Conservation (phyloP, 2,888 invertebrate genomes). For the Megalurothrips usitatus region DNA sequence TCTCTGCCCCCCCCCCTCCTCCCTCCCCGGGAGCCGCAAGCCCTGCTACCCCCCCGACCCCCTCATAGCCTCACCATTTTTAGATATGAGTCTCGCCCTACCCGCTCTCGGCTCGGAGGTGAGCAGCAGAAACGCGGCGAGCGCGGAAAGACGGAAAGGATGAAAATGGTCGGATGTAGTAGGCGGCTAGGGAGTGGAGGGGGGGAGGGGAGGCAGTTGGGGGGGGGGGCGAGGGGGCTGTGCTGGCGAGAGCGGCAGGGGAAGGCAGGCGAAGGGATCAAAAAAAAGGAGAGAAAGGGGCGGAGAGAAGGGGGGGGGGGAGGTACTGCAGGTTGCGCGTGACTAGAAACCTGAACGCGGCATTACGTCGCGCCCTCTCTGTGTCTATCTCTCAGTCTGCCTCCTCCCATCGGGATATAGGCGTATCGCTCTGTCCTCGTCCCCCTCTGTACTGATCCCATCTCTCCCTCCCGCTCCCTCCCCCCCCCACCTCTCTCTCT, state of each 20-base stretch:
- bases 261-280: background rate
- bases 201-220: background rate
- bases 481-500: background rate
- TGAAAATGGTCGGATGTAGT: background rate
- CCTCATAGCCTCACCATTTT: background rate
- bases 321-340: constrained; percentile 5
- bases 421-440: background rate
- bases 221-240: too few relatives aligned
- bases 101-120: background rate
- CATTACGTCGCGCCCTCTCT: background rate
- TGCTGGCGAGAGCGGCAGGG: background rate
- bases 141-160: background rate
- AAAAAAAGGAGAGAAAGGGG: background rate
- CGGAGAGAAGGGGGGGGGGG: background rate
- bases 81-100: background rate
- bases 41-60: background rate
- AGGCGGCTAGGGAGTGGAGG: background rate
- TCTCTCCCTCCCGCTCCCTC: background rate
- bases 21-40: background rate
- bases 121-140: background rate
- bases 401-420: background rate
- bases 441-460: background rate
- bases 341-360: constrained; percentile 6
- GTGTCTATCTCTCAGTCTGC: constrained; percentile 11
- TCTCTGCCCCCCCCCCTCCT: background rate